Base-by-base conservation (phyloP, 2,797 vertebrate genomes). In the Uromys caudimaculatus region DNA sequence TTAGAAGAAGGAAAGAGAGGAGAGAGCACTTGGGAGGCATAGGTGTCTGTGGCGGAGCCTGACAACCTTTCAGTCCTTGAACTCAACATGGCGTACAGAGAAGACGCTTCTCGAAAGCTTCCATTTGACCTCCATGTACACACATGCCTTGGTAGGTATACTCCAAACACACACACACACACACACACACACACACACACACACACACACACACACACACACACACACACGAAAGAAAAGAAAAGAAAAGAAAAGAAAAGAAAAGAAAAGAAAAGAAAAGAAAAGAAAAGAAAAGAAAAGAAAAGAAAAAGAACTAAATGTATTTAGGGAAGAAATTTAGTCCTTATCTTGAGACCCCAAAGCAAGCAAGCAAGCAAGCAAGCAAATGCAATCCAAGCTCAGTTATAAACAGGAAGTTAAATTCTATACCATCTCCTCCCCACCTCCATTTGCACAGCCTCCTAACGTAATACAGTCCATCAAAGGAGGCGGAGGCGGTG, bases 401-500 rank as follows among this genome's bases (percentile, higher is more conserved):
- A 77, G 21, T 24, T 90, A 21, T n/a, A 71, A 24, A 56, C 12
- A 89, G 2, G 32, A 90, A 93, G 27, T 76, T 38, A 77, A 88
- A 86, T 90, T 29, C 71, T 6, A 64, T 79, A 32, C 14, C 5
- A 47, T 82, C 94, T 91, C 2, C 29, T 69, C 41, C 10, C 32
- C 6, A 44, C 54, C 62, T 79, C 47, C 10, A 67, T 69, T 44
- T 89, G 4, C 32, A 56, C 56, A 78, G 41, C 47, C 32, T 84
- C 76, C 50, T 67, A 79, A 77, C 67, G 50, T 81, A 79, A 91
- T 5, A 35, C 21, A 62, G 19, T 27, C 4, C 73, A 38, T 64
- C 86, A 35, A 12, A 89, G 23, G 90, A 96, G 56, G 86, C 69
- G 95, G 38, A 91, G 76, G 4, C 71, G 78, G 58, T 79, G 92